Percentiles rank a stretch among this genome's conserved stretches.
Evolutionary conservation across 2,888 invertebrate species (phyloP).

Genomic region (Trilocha varians): DNA sequence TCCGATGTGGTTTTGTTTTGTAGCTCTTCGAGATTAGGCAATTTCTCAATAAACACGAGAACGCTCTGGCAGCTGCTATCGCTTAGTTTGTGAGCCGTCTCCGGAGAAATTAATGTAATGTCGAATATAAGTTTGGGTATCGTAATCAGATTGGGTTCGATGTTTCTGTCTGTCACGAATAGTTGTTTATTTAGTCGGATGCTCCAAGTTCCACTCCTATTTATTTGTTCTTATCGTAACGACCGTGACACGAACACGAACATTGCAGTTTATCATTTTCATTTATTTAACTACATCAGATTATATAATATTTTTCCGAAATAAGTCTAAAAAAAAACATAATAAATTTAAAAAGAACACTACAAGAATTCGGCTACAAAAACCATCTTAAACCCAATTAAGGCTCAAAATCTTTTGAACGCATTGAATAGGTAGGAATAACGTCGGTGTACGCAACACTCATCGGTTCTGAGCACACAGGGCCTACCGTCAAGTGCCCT

Average conservation of each 20-base stretch:
- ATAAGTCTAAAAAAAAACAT: no score
- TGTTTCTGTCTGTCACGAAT: conserved; percentile 51
- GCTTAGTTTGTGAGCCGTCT: conserved; percentile 63
- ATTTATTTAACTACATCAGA: no score
- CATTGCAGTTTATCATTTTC: no score
- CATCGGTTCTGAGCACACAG: conserved; percentile 54
- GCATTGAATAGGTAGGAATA: conserved; percentile 43
- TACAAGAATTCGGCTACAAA: conserved; percentile 15
- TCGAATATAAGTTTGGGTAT: conserved; percentile 54
- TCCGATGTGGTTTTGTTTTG: conserved; percentile 71
- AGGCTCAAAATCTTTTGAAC: conserved; percentile 62
- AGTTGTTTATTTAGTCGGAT: conserved; percentile 42
- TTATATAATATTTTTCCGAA: no score
- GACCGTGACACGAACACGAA: no score
- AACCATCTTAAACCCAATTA: conserved; percentile 44
- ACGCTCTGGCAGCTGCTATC: conserved; percentile 57
- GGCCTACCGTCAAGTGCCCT: conserved; percentile 55
- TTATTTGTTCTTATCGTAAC: no score
- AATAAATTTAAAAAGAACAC: background rate
- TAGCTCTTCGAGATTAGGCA: conserved; percentile 70
- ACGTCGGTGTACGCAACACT: conserved; percentile 59
- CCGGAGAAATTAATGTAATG: conserved; percentile 68
- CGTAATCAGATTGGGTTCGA: conserved; percentile 55
- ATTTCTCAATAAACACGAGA: conserved; percentile 69
- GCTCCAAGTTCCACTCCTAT: no score